Percentiles rank a stretch among this genome's conserved stretches.
Evolutionary conservation across 2,113 vertebrate species (phyloP).

Genomic region (Tupaia chinensis): DNA sequence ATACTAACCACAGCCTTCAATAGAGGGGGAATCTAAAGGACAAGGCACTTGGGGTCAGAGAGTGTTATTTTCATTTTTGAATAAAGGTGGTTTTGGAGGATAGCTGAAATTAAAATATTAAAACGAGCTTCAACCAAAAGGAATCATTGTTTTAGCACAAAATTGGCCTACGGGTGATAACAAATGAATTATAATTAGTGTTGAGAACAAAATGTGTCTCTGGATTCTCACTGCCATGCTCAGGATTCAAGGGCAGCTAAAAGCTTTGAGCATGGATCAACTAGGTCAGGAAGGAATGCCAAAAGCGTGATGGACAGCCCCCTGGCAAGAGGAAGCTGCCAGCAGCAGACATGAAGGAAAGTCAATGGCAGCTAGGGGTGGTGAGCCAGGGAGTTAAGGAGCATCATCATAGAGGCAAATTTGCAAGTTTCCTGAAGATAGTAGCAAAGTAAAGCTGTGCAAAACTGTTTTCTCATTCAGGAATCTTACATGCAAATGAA

Average conservation of each 20-base stretch:
- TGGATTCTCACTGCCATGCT: not conserved
- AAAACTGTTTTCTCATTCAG: not conserved
- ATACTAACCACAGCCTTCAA: not conserved
- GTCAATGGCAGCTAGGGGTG: not conserved
- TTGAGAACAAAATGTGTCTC: not conserved
- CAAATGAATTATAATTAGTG: not conserved
- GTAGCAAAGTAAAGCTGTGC: not conserved
- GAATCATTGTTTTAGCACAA: not conserved
- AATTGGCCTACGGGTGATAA: not conserved
- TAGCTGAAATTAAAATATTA: not conserved
- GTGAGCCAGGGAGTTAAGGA: accelerated
- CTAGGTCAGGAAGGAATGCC: not conserved
- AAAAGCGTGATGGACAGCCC: accelerated
- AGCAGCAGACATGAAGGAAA: not conserved
- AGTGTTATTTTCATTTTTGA: not conserved
- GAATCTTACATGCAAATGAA: not conserved
- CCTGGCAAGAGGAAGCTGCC: not conserved
- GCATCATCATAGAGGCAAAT: not conserved
- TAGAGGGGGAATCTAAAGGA: not conserved
- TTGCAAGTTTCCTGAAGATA: not conserved
- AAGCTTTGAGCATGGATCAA: not conserved
- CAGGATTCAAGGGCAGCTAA: not conserved
- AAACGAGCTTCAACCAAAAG: not conserved
- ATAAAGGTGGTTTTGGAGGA: not conserved
- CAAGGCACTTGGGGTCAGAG: not conserved